Evolutionary conservation across 1,140 invertebrate genomes (phyloP).

Genomic region (Neodiprion fabricii): DNA sequence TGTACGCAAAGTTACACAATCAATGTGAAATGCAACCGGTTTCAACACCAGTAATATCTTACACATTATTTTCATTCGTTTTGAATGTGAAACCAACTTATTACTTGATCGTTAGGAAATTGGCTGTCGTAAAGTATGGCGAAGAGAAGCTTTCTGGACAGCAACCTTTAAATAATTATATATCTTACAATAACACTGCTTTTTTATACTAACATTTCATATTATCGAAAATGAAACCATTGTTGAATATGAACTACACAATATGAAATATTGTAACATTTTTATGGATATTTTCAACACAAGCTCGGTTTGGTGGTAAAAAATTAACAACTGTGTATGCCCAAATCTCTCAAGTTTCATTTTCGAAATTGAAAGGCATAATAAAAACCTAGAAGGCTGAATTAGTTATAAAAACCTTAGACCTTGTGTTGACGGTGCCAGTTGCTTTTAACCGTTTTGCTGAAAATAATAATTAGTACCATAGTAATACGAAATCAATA

Average conservation of each 20-base stretch:
- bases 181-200: neutral
- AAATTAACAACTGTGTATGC: neutral
- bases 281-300: neutral
- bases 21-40: no score
- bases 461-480: constrained; percentile 29
- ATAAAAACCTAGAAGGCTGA: neutral
- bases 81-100: no score
- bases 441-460: constrained; percentile 1
- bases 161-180: neutral
- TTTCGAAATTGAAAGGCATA: neutral
- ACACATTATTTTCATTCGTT: no score
- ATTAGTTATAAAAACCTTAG: neutral
- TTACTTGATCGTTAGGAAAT: neutral
- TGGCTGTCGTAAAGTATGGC: neutral
- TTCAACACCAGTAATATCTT: no score
- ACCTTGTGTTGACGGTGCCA: neutral
- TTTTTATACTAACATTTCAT: neutral
- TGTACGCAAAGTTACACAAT: no score
- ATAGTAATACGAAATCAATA: constrained; percentile 50
- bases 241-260: neutral
- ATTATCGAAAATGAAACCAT: neutral
- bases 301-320: neutral
- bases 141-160: no score
- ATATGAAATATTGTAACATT: neutral
- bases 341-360: neutral